A percentile compares a stretch with the other conserved stretches of the same genome.
Evolutionary conservation across 1,140 invertebrate genomes (phyloP).

Genomic region (Schmidtea mediterranea): DNA sequence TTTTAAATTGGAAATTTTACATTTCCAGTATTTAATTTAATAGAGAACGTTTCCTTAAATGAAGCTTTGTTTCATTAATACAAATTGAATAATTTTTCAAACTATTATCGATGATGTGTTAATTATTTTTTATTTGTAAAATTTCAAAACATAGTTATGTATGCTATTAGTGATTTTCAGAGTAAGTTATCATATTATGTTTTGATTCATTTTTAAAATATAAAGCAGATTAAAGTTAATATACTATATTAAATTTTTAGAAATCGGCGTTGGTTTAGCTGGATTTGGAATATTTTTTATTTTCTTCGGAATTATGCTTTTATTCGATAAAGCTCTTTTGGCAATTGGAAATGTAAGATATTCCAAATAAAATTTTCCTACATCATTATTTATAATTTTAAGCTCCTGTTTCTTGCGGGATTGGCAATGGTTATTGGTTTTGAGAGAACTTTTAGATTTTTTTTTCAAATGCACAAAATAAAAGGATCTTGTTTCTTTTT

Average conservation of each 20-base stretch:
- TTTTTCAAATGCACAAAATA: slow-evolving; percentile 86
- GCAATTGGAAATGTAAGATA: slow-evolving; percentile 83
- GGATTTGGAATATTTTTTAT: slow-evolving; percentile 83
- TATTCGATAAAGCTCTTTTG: slow-evolving; percentile 88
- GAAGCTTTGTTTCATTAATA: no score
- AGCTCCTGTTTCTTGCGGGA: slow-evolving; percentile 78
- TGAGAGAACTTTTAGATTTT: slow-evolving; percentile 76
- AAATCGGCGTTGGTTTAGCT: slow-evolving; percentile 83
- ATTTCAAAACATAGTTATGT: background rate
- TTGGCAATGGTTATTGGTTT: slow-evolving; percentile 81
- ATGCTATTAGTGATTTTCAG: background rate
- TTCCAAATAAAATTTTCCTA: background rate
- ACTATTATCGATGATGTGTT: no score
- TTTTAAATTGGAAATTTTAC: no score
- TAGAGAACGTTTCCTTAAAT: no score
- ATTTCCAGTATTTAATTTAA: no score
- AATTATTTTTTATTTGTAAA: slow-evolving; percentile 1
- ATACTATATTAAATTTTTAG: slow-evolving; percentile 29
- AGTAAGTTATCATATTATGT: background rate
- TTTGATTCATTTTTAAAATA: no score
- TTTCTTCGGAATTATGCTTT: slow-evolving; percentile 64
- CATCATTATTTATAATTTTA: slow-evolving; percentile 17
- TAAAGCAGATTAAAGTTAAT: background rate
- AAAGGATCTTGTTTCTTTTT: slow-evolving; percentile 72
- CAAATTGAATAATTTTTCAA: no score